These are phyloP conservation scores for Cladopsammia gracilis DNA, from an alignment of 64 coral and sea anemone genomes.

Conservation along the genomic window DNA sequence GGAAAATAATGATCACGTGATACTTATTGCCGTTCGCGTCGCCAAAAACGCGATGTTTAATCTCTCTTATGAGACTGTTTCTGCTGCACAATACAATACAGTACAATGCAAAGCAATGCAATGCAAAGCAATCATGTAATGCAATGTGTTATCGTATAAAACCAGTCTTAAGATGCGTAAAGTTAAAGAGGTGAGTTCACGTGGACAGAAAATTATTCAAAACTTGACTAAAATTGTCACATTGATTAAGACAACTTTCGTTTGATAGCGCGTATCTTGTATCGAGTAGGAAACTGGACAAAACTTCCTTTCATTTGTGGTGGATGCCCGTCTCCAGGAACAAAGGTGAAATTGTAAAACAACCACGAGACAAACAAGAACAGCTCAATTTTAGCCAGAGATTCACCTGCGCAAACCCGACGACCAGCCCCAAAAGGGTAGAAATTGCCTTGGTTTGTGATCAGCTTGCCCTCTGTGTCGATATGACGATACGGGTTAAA, in stretches of 20 bases:
- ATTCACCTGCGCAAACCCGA: slow-evolving; percentile 33
- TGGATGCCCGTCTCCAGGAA: not conserved
- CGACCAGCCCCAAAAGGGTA: slow-evolving; percentile 29
- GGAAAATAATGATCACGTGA: too few relatives aligned
- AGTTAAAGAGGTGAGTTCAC: too few relatives aligned
- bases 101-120: too few relatives aligned
- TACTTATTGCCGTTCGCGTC: too few relatives aligned
- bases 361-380: slow-evolving; percentile 41
- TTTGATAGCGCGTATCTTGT: slow-evolving; percentile 47
- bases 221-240: too few relatives aligned
- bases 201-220: too few relatives aligned
- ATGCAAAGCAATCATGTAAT: too few relatives aligned
- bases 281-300: slow-evolving; percentile 11
- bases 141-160: too few relatives aligned
- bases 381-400: slow-evolving; percentile 37
- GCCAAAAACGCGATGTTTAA: too few relatives aligned
- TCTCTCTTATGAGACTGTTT: too few relatives aligned
- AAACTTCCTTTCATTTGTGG: not conserved
- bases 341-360: slow-evolving; percentile 16
- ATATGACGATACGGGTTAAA: slow-evolving; percentile 53
- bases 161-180: too few relatives aligned
- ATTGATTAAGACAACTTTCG: not conserved
- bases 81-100: too few relatives aligned
- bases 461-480: slow-evolving; percentile 1
- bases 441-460: slow-evolving; percentile 23